phyloP scores from a whole-genome alignment of 2,888 invertebrate species.

The Epicampocera succincta region DNA sequence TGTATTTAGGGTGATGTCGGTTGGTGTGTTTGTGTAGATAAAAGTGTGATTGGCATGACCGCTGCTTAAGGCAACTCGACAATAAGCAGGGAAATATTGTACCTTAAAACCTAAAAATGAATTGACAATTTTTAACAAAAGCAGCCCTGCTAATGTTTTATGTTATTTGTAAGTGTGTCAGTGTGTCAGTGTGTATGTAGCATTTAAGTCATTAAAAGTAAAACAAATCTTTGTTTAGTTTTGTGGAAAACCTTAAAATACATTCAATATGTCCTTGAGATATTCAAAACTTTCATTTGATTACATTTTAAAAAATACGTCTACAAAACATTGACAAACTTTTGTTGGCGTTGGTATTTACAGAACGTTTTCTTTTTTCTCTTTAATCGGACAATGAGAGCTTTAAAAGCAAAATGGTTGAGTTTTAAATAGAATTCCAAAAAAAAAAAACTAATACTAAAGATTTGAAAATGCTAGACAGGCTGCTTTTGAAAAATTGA shows the following conservation, averaged over 20 bases:
- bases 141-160: not conserved
- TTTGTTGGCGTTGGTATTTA: slow-evolving; percentile 8
- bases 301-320: slow-evolving; percentile 2
- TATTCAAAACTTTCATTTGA: slow-evolving; percentile 50
- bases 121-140: not conserved
- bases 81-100: too few species aligned
- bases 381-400: too few species aligned
- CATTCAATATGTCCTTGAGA: slow-evolving; percentile 23
- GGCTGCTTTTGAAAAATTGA: too few species aligned
- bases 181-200: slow-evolving; percentile 8
- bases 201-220: slow-evolving; percentile 40
- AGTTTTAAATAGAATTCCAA: too few species aligned
- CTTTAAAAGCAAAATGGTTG: too few species aligned
- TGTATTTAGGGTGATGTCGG: too few species aligned
- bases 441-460: too few species aligned
- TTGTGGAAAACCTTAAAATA: slow-evolving; percentile 18
- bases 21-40: too few species aligned
- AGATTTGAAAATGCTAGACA: too few species aligned
- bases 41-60: too few species aligned
- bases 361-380: not conserved
- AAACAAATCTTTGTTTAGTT: slow-evolving; percentile 27
- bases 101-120: too few species aligned
- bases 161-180: not conserved
- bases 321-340: not conserved
- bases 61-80: too few species aligned